Base-by-base conservation (phyloP, 2,888 invertebrate genomes). In the Hydropsyche betteni region DNA sequence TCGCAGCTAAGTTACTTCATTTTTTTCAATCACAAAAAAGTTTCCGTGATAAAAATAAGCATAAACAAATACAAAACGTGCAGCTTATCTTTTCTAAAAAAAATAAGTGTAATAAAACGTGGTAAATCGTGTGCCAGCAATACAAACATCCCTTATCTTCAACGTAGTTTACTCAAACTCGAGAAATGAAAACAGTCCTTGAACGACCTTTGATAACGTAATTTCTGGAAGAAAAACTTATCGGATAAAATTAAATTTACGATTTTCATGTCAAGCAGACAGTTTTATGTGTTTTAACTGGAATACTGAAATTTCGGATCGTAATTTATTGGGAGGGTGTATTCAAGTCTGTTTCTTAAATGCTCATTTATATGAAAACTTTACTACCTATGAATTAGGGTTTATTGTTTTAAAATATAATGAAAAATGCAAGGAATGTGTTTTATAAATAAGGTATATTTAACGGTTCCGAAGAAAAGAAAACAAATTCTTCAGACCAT, bases 131-230 rank as follows among this genome's bases (percentile, higher is more conserved):
- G 58, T 58, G 16, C 16, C 58, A 58, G 58, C 58, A 24, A 16
- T 58, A 58, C 58, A 58, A 58, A 58, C 58, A 58, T 58, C 58
- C 58, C 58, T 58, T 58, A 58, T 58, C 58, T 58, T 8, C 8
- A 14, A 24, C 16, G 14, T 58, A 14, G 58, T 58, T 58, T 58
- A 58, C 24, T 58, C 24, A 24, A 16, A 24, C 58, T 64, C 12
- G 8, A 4, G 44, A 74, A 74, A 58, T 51, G 50, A 55, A 68
- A 71, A 71, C 33, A 76, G 74, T 70, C 76, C 76, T 76, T 76
- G 76, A 74, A 74, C 74, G 76, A 76, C 76, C 76, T 76, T 74
- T 70, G 74, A 76, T 76, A 76, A 76, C 50, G 34, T 50, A 61
- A 55, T 58, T 70, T 72, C 72, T 69, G 51, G 36, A 61, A 36